Conservation (phyloP, 2,888 invertebrate genomes). For the Arenicola marina region DNA sequence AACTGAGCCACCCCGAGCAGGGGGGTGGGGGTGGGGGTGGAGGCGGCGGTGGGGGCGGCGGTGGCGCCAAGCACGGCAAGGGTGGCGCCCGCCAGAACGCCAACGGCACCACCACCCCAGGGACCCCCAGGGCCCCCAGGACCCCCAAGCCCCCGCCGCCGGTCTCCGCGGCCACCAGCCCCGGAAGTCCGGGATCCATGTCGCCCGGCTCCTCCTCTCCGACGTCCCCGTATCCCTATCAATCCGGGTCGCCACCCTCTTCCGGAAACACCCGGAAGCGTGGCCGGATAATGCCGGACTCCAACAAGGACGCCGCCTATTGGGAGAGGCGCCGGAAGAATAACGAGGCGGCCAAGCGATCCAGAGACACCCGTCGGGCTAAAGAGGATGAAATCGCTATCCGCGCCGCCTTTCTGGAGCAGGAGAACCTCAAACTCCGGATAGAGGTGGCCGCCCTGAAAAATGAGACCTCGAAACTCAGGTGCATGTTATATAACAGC, state of each 20-base stretch:
- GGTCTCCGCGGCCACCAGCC: neutral
- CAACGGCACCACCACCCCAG: neutral
- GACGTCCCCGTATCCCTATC: neutral
- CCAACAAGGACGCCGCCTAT: conserved; percentile 78
- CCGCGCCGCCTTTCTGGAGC: conserved; percentile 82
- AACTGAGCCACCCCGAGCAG: neutral
- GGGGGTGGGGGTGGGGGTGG: too few relatives aligned
- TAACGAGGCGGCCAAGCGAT: conserved; percentile 93
- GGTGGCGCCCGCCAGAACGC: too few relatives aligned
- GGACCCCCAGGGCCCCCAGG: neutral
- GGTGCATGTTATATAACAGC: conserved; percentile 63
- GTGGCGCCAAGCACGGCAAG: neutral
- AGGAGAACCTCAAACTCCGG: conserved; percentile 80
- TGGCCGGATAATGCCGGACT: conserved; percentile 14
- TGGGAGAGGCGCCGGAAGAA: conserved; percentile 87
- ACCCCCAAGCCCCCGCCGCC: neutral
- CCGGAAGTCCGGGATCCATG: neutral
- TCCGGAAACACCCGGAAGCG: neutral
- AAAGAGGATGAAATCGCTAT: conserved; percentile 93
- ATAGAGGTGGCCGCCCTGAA: conserved; percentile 72
- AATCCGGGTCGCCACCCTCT: neutral
- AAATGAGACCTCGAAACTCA: conserved; percentile 68
- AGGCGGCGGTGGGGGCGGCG: neutral
- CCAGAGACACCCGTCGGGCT: conserved; percentile 83
- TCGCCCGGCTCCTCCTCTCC: neutral